Evolutionary conservation across 2,113 vertebrate species (phyloP).

Genomic region (Paratilapia polleni): DNA sequence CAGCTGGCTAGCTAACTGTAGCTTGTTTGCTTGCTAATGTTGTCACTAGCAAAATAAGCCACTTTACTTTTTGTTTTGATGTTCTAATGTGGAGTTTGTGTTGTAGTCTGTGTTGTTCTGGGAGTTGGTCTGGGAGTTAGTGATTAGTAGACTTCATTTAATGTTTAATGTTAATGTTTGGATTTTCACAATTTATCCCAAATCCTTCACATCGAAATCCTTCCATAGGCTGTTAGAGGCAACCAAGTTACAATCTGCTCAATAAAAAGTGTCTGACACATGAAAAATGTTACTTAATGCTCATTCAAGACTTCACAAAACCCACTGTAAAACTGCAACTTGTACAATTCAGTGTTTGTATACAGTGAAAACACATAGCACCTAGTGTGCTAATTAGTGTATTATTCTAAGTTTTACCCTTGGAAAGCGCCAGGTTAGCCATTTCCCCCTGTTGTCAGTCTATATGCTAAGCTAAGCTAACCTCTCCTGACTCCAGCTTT

Average conservation of each 20-base stretch:
- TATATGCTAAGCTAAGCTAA: not conserved
- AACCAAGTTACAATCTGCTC: too few species aligned
- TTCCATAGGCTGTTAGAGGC: not conserved
- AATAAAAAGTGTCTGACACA: too few species aligned
- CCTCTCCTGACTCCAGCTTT: not conserved
- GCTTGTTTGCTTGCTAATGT: not conserved
- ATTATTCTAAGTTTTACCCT: too few species aligned
- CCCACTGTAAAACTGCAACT: not conserved
- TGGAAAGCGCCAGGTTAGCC: not conserved
- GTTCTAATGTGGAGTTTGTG: not conserved
- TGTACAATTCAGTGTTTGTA: not conserved
- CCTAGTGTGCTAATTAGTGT: too few species aligned
- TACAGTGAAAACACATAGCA: too few species aligned
- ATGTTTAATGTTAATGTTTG: not conserved
- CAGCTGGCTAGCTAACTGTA: not conserved
- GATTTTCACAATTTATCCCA: not conserved
- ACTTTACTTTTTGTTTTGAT: not conserved
- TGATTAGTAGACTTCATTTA: not conserved
- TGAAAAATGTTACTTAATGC: not conserved
- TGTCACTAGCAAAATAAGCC: not conserved
- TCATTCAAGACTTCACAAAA: not conserved
- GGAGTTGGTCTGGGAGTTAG: not conserved
- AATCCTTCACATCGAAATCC: not conserved
- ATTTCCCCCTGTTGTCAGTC: not conserved
- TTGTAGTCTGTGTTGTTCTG: not conserved